Base-by-base conservation (phyloP, 2,113 vertebrate genomes). In the Emydura subglobosa region DNA sequence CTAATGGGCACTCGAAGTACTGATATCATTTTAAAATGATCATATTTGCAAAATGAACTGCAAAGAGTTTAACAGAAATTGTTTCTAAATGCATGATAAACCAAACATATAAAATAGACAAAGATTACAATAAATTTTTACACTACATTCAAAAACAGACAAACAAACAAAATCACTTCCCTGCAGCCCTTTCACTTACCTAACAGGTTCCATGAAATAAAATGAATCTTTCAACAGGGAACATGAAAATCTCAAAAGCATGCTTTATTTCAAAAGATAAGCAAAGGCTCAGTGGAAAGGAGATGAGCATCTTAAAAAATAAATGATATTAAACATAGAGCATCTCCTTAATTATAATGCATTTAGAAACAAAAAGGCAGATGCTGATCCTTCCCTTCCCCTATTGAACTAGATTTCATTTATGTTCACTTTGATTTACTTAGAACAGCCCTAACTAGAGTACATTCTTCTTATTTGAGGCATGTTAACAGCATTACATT, bases 361-460 rank as follows among this genome's bases (percentile, higher is more conserved):
- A 78, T 95, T 95, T 93, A 76, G 85, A 96, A 97, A 92, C 79
- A 92, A 95, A 92, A 89, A 96, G 97, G 92, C 86, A 91, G 90
- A 96, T 94, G 94, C 87, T 95, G 96, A 59, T n/a, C 93, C 97
- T 89, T 97, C 92, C 95, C 90, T 93, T 82, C 82, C 42, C 82
- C 27, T n/a, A 96, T 88, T 97, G 97, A 96, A 88, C 88, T 86
- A 79, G 81, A 95, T 93, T 96, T 93, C 89, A 53, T 95, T 89
- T 83, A 85, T 0, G 1, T 93, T 91, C 80, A 87, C 42, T 94
- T 78, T 81, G 83, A 59, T 94, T 85, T 87, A 79, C 91, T 97
- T 90, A 82, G 96, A 91, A 84, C 91, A 89, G 65, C 29, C 21
- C 22, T 91, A 96, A 94, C 86, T 82, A 91, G 78, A 97, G 96